Conservation (phyloP, 2,888 invertebrate species). For the Drosophila peninsularis region DNA sequence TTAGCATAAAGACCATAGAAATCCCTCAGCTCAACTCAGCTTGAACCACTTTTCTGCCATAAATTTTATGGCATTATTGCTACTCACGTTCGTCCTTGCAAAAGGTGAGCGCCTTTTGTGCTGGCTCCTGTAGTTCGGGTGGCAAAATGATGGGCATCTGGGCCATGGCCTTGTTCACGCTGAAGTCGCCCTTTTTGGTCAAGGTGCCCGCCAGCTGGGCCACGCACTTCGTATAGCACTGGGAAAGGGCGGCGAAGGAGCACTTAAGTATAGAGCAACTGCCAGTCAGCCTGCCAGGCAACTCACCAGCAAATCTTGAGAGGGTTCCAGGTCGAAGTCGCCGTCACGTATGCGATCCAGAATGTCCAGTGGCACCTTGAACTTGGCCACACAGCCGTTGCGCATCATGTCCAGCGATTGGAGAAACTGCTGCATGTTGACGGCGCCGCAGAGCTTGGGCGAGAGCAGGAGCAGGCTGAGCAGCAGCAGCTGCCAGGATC, state of each 20-base stretch:
- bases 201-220: constrained; percentile 82
- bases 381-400: constrained; percentile 81
- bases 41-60: too few species aligned
- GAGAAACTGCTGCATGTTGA: constrained; percentile 81
- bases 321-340: constrained; percentile 68
- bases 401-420: constrained; percentile 83
- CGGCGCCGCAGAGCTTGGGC: constrained; percentile 20
- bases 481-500: constrained; percentile 34
- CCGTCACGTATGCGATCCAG: constrained; percentile 79
- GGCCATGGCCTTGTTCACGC: constrained; percentile 74
- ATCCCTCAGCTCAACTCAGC: too few species aligned
- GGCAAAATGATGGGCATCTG: constrained; percentile 83
- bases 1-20: too few species aligned
- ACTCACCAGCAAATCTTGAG: constrained; percentile 77
- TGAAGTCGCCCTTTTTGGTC: constrained; percentile 82
- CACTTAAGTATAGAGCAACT: neutral
- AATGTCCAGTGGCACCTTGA: constrained; percentile 73
- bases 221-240: constrained; percentile 83
- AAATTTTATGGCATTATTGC: too few species aligned
- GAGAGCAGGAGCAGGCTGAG: constrained; percentile 33
- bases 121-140: constrained; percentile 71
- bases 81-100: constrained; percentile 82
- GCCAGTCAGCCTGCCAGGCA: neutral
- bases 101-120: constrained; percentile 62
- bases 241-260: neutral